A percentile compares a stretch with the other conserved stretches of the same genome.
Evolutionary conservation across 2,888 invertebrate species (phyloP).

Genomic region (Melieria crassipennis): DNA sequence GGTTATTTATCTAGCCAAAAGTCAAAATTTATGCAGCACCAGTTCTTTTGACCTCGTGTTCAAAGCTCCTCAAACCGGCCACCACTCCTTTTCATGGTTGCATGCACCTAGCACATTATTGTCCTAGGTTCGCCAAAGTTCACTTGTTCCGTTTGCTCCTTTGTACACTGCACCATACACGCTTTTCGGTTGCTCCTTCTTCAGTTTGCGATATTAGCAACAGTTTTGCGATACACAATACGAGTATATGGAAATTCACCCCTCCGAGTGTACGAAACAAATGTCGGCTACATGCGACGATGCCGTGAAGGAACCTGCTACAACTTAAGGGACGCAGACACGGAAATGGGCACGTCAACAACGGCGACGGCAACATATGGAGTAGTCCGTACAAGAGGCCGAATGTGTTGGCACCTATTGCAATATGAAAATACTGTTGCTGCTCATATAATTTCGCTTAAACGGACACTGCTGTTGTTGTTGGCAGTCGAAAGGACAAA

Average conservation of each 20-base stretch:
- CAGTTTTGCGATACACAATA: background rate
- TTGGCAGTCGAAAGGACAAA: conserved; percentile 23
- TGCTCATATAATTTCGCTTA: background rate
- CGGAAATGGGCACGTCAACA: background rate
- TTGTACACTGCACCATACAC: background rate
- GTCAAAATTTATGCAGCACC: too few relatives aligned
- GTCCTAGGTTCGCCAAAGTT: conserved; percentile 32
- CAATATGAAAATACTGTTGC: background rate
- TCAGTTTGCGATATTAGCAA: background rate
- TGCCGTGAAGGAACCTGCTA: background rate
- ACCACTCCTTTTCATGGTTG: conserved; percentile 19
- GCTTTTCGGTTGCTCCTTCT: background rate
- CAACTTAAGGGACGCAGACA: background rate
- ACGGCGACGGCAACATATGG: background rate
- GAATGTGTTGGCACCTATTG: background rate
- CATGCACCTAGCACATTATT: conserved; percentile 11
- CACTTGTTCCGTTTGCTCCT: conserved; percentile 4
- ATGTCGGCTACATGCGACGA: background rate
- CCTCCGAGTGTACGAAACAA: background rate
- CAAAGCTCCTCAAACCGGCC: background rate
- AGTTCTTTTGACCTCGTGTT: too few relatives aligned
- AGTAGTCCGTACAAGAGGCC: background rate
- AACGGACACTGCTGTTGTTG: conserved; percentile 19
- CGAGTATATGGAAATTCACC: background rate
- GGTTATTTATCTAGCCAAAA: too few relatives aligned